phyloP scores from a whole-genome alignment of 1,140 invertebrate species.

The Drosophila nannoptera region DNA sequence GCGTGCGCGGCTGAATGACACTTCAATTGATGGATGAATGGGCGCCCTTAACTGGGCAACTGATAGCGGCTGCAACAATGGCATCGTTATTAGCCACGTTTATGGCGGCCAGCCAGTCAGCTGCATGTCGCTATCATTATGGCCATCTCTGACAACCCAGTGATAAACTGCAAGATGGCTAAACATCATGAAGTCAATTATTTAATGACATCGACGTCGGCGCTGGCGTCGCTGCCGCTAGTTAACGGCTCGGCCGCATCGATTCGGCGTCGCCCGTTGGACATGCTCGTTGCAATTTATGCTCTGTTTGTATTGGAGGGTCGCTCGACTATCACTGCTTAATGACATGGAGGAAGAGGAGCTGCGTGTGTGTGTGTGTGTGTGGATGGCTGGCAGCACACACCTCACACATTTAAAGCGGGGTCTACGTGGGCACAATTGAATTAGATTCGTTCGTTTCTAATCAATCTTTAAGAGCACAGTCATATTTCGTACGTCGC shows the following conservation, averaged over 20 bases:
- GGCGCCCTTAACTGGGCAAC: not conserved
- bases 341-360: not conserved
- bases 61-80: not conserved
- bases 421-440: too few species aligned
- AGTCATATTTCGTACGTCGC: not conserved
- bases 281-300: slow-evolving; percentile 48
- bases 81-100: slow-evolving; percentile 20
- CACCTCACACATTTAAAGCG: too few species aligned
- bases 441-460: too few species aligned
- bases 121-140: slow-evolving; percentile 35
- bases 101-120: slow-evolving; percentile 2
- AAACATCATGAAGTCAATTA: slow-evolving; percentile 44
- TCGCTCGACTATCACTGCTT: slow-evolving; percentile 2
- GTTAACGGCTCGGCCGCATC: slow-evolving; percentile 14
- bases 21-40: slow-evolving; percentile 31
- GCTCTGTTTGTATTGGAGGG: slow-evolving; percentile 39
- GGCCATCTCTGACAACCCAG: slow-evolving; percentile 5
- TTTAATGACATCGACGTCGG: slow-evolving; percentile 24
- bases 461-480: not conserved
- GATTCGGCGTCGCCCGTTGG: slow-evolving; percentile 13
- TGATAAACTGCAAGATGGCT: slow-evolving; percentile 41
- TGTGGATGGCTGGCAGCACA: too few species aligned
- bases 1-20: slow-evolving; percentile 3
- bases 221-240: slow-evolving; percentile 7
- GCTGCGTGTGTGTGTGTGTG: too few species aligned